Conservation (phyloP, 2,113 vertebrate species). For the Seriola quinqueradiata region DNA sequence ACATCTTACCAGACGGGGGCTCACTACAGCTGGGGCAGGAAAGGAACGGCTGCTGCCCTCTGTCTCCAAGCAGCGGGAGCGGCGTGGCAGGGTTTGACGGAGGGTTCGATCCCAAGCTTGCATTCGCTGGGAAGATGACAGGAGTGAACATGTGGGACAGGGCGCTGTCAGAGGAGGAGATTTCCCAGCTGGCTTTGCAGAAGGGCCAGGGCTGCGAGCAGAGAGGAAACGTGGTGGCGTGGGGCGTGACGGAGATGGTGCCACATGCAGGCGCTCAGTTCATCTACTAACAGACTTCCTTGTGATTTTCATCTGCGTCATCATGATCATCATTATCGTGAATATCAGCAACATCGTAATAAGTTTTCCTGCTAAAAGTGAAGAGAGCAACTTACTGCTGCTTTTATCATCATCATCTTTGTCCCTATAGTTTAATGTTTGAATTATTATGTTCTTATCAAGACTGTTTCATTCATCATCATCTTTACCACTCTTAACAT, state of each 20-base stretch:
- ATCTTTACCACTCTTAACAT: slow-evolving; percentile 11
- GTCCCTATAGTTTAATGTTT: not conserved
- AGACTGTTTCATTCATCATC: slow-evolving; percentile 14
- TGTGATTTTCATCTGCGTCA: not conserved
- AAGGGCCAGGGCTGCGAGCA: slow-evolving; percentile 81
- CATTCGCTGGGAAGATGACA: slow-evolving; percentile 93
- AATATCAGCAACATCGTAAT: slow-evolving; percentile 33
- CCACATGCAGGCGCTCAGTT: slow-evolving; percentile 92
- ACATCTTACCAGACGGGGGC: slow-evolving; percentile 87
- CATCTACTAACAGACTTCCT: slow-evolving; percentile 79
- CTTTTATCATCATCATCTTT: slow-evolving; percentile 3
- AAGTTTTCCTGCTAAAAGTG: slow-evolving; percentile 41
- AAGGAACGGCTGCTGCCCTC: slow-evolving; percentile 83
- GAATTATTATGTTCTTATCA: slow-evolving; percentile 5
- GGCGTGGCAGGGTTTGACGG: slow-evolving; percentile 81
- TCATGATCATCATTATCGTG: not conserved
- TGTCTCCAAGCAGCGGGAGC: slow-evolving; percentile 65
- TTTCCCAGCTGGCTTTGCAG: slow-evolving; percentile 74
- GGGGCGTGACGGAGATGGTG: slow-evolving; percentile 93
- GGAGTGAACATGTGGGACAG: slow-evolving; percentile 95
- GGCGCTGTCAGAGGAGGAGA: slow-evolving; percentile 86
- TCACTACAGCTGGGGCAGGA: slow-evolving; percentile 93
- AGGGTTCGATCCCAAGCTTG: slow-evolving; percentile 87
- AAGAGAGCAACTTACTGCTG: slow-evolving; percentile 30
- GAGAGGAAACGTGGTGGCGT: slow-evolving; percentile 91